Conservation (phyloP, 1,140 invertebrate species). For the Oedothorax gibbosus region DNA sequence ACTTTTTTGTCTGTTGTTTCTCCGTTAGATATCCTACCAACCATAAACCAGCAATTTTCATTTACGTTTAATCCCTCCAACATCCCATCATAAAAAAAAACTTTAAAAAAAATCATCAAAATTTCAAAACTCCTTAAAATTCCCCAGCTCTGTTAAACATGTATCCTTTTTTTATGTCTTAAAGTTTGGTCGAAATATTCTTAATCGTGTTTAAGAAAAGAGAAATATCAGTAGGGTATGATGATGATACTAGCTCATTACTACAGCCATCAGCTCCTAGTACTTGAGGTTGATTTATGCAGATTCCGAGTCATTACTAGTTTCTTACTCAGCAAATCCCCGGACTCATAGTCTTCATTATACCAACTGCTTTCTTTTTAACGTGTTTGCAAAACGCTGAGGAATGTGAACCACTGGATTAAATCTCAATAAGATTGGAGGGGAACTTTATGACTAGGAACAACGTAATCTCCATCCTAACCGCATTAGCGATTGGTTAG, state of each 20-base stretch:
- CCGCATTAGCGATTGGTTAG: constrained; percentile 45
- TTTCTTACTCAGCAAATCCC: constrained; percentile 55
- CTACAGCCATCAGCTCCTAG: constrained; percentile 24
- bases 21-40: too few species aligned
- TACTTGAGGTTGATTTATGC: constrained; percentile 55
- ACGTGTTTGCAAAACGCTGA: constrained; percentile 53
- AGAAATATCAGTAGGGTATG: constrained; percentile 14
- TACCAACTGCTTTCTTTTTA: constrained; percentile 43
- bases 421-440: constrained; percentile 47
- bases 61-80: too few species aligned
- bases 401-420: constrained; percentile 47
- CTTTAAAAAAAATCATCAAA: too few species aligned
- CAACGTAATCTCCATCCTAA: constrained; percentile 53
- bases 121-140: constrained; percentile 8
- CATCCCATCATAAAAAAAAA: too few species aligned
- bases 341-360: constrained; percentile 46
- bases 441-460: constrained; percentile 31
- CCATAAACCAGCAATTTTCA: too few species aligned
- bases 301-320: constrained; percentile 56
- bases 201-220: constrained; percentile 38
- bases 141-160: neutral
- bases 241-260: constrained; percentile 45
- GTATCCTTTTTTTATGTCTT: constrained; percentile 25
- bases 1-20: too few species aligned
- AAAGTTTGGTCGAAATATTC: constrained; percentile 17